A percentile compares a stretch with the other conserved stretches of the same genome.
Conservation (phyloP, 1,140 invertebrate species). For the Diachasma alloeum region DNA sequence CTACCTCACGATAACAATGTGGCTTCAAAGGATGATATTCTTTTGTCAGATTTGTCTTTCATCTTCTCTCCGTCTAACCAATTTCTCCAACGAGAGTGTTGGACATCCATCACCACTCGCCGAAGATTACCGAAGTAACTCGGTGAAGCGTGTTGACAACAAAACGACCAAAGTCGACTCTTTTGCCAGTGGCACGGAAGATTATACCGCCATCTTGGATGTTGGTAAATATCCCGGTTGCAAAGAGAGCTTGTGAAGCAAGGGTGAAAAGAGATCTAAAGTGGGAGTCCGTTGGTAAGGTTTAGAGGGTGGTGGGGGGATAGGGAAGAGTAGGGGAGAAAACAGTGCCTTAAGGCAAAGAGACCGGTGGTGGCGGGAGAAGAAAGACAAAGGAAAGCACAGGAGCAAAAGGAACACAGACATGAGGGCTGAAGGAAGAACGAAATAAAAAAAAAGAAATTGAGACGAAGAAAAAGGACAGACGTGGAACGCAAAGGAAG, state of each 20-base stretch:
- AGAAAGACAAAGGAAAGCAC: conserved; percentile 7
- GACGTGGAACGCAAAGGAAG: conserved; percentile 17
- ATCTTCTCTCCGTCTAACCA: background rate
- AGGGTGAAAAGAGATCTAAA: conserved; percentile 17
- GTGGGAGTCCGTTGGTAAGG: conserved; percentile 2
- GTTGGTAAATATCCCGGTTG: conserved; percentile 47
- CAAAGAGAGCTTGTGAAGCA: conserved; percentile 13
- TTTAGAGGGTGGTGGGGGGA: background rate
- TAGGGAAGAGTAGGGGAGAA: background rate
- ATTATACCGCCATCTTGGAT: conserved; percentile 58
- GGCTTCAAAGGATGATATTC: too few species aligned
- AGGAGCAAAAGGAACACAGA: background rate
- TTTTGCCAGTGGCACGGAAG: conserved; percentile 16
- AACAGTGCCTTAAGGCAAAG: background rate
- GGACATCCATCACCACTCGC: background rate
- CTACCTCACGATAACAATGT: too few species aligned
- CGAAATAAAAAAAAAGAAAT: background rate
- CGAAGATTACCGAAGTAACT: background rate
- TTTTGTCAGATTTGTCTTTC: too few species aligned
- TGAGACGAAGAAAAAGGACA: background rate
- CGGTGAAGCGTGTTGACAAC: background rate
- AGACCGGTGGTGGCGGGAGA: background rate
- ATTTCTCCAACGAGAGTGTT: background rate
- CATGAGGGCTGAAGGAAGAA: background rate
- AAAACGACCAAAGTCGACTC: conserved; percentile 1